phyloP scores from a whole-genome alignment of 2,113 vertebrate species.

The Tautogolabrus adspersus region DNA sequence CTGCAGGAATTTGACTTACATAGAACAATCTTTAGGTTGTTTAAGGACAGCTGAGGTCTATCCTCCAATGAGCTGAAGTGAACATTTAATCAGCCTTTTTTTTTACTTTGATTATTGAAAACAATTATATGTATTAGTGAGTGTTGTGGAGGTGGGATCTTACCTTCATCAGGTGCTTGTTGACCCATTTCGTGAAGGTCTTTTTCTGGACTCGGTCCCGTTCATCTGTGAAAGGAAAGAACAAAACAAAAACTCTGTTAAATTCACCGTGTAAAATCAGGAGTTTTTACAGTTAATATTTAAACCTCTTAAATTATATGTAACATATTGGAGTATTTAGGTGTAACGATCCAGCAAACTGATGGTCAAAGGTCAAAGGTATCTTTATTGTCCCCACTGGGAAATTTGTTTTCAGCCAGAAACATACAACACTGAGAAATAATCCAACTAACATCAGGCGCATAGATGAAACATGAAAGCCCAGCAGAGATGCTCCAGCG shows the following conservation, averaged over 20 bases:
- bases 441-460: no score
- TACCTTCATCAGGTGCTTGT: constrained; percentile 94
- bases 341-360: not conserved
- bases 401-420: no score
- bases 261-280: not conserved
- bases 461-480: no score
- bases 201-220: constrained; percentile 94
- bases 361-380: not conserved
- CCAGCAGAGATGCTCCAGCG: no score
- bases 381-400: no score
- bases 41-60: not conserved
- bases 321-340: not conserved
- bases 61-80: no score
- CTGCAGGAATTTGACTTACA: not conserved
- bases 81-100: not conserved
- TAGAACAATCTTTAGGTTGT: not conserved
- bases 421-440: no score
- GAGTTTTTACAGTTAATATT: not conserved
- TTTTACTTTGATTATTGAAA: not conserved
- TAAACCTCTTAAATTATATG: no score
- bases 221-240: constrained; percentile 84
- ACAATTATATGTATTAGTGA: not conserved
- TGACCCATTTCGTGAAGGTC: constrained; percentile 96
- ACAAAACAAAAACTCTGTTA: not conserved
- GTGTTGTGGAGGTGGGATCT: constrained; percentile 12